A percentile compares a stretch with the other conserved stretches of the same genome.
phyloP scores from a whole-genome alignment of 2,797 vertebrate genomes.

The Schizothorax lantsangensis region DNA sequence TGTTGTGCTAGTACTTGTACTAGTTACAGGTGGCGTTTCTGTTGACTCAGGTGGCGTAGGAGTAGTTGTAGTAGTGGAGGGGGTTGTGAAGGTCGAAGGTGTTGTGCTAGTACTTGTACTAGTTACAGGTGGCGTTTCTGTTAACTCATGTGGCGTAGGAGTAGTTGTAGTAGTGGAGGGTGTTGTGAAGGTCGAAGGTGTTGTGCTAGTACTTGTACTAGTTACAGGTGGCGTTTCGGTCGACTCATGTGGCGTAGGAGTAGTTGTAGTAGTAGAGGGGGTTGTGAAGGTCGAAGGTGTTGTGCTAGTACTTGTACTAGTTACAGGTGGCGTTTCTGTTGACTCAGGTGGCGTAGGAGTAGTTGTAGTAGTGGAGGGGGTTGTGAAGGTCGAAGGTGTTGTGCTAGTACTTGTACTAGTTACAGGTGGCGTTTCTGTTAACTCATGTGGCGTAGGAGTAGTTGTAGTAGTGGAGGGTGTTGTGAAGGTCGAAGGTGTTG shows the following conservation, averaged over 20 bases:
- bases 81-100: too few relatives aligned
- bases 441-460: not conserved
- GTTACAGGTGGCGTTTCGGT: not conserved
- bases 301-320: not conserved
- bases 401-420: not conserved
- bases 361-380: not conserved
- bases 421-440: not conserved
- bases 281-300: not conserved
- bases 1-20: not conserved
- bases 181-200: not conserved
- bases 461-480: not conserved
- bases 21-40: not conserved
- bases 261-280: not conserved
- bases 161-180: not conserved
- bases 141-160: not conserved
- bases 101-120: too few relatives aligned
- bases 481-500: not conserved
- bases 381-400: slow-evolving; percentile 3
- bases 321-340: not conserved
- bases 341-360: not conserved
- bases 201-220: not conserved
- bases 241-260: not conserved
- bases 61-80: not conserved
- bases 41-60: not conserved
- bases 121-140: not conserved